phyloP scores from a whole-genome alignment of 1,140 invertebrate genomes.

The Hesperophylax magnus region DNA sequence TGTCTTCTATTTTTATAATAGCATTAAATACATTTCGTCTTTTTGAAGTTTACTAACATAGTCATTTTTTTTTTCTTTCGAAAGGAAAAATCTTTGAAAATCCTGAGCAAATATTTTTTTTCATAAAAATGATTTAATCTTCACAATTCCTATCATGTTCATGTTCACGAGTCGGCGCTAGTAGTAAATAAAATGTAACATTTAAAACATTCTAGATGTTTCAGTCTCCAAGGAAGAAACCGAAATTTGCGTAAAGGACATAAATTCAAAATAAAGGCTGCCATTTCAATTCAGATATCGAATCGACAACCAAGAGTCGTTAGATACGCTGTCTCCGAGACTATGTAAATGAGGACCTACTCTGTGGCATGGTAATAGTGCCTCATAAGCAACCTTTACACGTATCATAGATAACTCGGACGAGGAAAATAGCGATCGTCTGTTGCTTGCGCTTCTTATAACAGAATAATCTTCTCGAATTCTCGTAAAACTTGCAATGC shows the following conservation, averaged over 20 bases:
- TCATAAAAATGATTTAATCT: no score
- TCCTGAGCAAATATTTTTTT: no score
- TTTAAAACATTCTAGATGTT: no score
- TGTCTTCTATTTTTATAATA: no score
- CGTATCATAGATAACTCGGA: slow-evolving; percentile 42
- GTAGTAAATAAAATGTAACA: no score
- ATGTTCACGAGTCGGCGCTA: no score
- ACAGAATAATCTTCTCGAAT: slow-evolving; percentile 30
- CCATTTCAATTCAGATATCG: slow-evolving; percentile 11
- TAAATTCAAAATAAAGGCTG: not conserved
- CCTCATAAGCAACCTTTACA: not conserved
- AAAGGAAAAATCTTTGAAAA: no score
- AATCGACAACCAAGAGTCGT: slow-evolving; percentile 8
- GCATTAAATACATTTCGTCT: no score
- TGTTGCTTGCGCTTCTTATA: slow-evolving; percentile 30
- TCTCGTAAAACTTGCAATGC: not conserved
- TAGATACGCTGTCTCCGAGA: not conserved
- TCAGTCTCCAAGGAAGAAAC: no score
- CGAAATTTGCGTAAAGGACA: not conserved
- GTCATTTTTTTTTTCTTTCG: no score
- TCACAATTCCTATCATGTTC: no score
- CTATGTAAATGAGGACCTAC: not conserved
- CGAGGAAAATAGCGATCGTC: slow-evolving; percentile 43
- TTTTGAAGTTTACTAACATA: no score
- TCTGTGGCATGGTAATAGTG: not conserved